Evolutionary conservation across 2,113 vertebrate species (phyloP), one percentile per base, ranked within the genome.

Genomic region (Epinephelus fuscoguttatus): DNA sequence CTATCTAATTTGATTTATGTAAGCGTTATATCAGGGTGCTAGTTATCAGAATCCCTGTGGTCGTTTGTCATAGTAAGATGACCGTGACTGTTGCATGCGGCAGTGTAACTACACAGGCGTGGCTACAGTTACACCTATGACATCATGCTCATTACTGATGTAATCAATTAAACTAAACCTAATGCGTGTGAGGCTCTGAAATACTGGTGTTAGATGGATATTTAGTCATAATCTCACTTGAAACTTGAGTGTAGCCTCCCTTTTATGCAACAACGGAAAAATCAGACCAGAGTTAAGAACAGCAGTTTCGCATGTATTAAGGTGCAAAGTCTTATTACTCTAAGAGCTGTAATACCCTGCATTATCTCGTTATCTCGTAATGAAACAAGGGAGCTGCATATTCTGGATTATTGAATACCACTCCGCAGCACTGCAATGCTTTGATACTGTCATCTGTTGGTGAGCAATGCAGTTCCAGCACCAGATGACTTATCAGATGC

Each of bases 401-500:
- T 70, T 23, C 60, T 45, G 13, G 8, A 56, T 80, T 47, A 50
- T 68, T 70, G 12, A 61, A 77, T 42, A 69, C 57, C 21, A 1
- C 40, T 72, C 78, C 56, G 59, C 56, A 50, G 21, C 10, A 60
- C 37, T 45, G 6, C 30, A 30, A 42, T 66, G 47, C 59, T 81
- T 47, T 74, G 30, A 59, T 25, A 57, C 57, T 47, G 63, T 66
- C n/a, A 63, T 63, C 61, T 72, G 55, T 64, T 64, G 42, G 57
- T 72, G 56, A 80, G 67, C 61, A 69, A 37, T n/a, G 45, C 30
- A 7, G 33, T 61, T 59, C 30, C 19, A 33, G 45, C 55, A 55
- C 53, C 60, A 70, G 40, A 64, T 82, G 60, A 87, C 70, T 89
- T 69, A 80, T 72, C 45, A 68, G 53, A 73, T 61, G 53, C 27